phyloP scores from a whole-genome alignment of 2,113 vertebrate species.

The Chitala chitala region DNA sequence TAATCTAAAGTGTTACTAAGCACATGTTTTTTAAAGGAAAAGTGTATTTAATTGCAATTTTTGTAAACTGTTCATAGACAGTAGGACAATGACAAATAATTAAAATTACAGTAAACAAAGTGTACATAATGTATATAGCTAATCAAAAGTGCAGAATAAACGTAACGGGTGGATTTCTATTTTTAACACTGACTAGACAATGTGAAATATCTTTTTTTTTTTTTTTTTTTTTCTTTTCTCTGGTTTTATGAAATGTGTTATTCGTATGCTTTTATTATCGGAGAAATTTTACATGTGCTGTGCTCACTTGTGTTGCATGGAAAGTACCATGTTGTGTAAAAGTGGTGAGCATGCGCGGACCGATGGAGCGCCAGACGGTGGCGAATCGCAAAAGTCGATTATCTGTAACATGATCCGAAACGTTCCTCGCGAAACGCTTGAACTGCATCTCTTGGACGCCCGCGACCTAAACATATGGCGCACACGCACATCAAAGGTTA shows the following conservation, averaged over 20 bases:
- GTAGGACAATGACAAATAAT: conserved; percentile 62
- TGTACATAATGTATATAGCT: conserved; percentile 72
- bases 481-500: background rate
- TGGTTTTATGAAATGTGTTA: conserved; percentile 52
- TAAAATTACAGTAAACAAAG: conserved; percentile 45
- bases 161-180: conserved; percentile 74
- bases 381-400: background rate
- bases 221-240: conserved; percentile 37
- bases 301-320: conserved; percentile 68
- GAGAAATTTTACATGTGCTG: conserved; percentile 58
- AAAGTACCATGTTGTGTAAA: conserved; percentile 55
- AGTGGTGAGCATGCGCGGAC: conserved; percentile 56
- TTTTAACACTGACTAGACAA: conserved; percentile 79
- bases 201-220: conserved; percentile 57
- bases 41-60: conserved; percentile 69
- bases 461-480: background rate
- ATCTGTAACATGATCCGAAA: background rate
- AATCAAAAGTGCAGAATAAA: conserved; percentile 67
- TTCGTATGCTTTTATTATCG: conserved; percentile 30
- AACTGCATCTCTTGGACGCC: background rate
- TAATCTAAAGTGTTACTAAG: conserved; percentile 60
- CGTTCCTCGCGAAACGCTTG: background rate
- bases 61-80: conserved; percentile 68
- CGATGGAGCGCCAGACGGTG: background rate
- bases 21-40: conserved; percentile 72